Conservation (phyloP, 2,888 invertebrate species). For the Leptinotarsa peninsularis region DNA sequence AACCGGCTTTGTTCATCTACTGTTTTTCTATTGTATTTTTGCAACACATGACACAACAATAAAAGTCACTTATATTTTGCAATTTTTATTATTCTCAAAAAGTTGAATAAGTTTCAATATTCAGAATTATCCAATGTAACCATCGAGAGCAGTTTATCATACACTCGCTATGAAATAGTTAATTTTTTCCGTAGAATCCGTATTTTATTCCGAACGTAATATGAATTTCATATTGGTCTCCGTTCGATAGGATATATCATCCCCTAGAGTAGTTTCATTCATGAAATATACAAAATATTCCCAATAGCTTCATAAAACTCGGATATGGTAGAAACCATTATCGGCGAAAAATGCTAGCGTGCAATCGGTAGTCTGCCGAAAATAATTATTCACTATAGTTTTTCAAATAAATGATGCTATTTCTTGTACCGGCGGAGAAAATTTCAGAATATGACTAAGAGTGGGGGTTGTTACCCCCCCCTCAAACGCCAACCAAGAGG, state of each 20-base stretch:
- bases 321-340: constrained; percentile 41
- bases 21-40: no score
- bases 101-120: background rate
- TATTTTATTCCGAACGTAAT: constrained; percentile 38
- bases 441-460: no score
- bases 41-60: no score
- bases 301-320: constrained; percentile 44
- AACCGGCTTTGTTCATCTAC: no score
- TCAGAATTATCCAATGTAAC: background rate
- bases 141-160: constrained; percentile 21
- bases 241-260: constrained; percentile 34
- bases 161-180: constrained; percentile 16
- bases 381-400: constrained; percentile 28
- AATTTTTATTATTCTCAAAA: background rate
- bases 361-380: constrained; percentile 37
- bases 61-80: no score
- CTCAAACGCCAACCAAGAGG: no score
- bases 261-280: constrained; percentile 40
- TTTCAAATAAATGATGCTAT: constrained; percentile 15
- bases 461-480: no score
- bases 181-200: constrained; percentile 22
- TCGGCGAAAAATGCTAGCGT: constrained; percentile 42
- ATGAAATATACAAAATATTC: constrained; percentile 48
- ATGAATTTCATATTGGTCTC: constrained; percentile 37
- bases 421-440: no score